Conservation (phyloP, 2,113 vertebrate species). For the Struthidea cinerea region DNA sequence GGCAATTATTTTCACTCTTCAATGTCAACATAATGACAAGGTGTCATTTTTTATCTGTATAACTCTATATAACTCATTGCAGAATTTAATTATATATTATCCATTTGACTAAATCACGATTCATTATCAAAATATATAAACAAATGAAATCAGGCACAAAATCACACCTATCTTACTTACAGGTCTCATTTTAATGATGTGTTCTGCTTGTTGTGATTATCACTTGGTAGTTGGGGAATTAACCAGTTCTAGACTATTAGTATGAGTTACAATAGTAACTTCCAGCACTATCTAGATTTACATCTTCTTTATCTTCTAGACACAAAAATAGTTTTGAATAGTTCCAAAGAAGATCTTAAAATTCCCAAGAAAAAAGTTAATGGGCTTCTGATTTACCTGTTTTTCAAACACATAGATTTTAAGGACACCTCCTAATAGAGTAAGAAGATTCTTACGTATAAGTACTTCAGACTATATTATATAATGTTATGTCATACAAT, state of each 20-base stretch:
- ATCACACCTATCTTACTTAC: background rate
- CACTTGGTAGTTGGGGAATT: background rate
- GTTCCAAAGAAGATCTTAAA: background rate
- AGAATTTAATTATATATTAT: background rate
- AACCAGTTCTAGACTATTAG: background rate
- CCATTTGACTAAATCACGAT: background rate
- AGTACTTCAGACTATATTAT: background rate
- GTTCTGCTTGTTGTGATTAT: background rate
- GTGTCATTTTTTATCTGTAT: background rate
- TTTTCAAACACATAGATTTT: background rate
- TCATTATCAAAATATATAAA: constrained; percentile 10
- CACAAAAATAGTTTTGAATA: background rate
- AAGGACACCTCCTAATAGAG: background rate
- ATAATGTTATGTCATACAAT: background rate
- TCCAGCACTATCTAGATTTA: background rate
- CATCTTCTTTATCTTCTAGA: background rate
- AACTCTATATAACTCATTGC: background rate
- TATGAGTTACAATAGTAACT: background rate
- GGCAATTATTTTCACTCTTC: constrained; percentile 4
- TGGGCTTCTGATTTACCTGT: background rate
- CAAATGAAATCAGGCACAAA: background rate
- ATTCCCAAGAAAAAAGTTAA: background rate
- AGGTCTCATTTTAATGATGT: background rate
- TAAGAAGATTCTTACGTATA: background rate
- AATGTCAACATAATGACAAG: background rate